Conservation (phyloP, 2,888 invertebrate genomes). For the Colostygia pectinataria region DNA sequence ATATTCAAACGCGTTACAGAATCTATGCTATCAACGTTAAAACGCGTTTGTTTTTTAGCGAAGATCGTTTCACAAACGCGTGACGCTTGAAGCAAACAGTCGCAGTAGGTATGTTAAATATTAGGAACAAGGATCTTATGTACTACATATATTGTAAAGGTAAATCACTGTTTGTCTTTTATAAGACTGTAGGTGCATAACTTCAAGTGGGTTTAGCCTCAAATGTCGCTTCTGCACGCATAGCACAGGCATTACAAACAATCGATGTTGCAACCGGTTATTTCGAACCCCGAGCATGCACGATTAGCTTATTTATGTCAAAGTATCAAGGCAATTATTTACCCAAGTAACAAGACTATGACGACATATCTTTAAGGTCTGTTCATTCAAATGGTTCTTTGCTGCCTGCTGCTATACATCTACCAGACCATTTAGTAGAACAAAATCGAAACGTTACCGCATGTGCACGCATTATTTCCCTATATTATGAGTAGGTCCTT, state of each 20-base stretch:
- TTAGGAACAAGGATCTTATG: constrained; percentile 5
- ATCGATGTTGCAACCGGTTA: constrained; percentile 31
- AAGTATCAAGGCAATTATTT: constrained; percentile 47
- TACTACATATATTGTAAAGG: constrained; percentile 2
- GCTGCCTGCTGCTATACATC: too few species aligned
- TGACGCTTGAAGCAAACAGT: too few species aligned
- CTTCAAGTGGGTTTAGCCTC: constrained; percentile 9
- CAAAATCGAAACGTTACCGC: too few species aligned
- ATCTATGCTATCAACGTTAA: too few species aligned
- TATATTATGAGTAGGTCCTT: too few species aligned
- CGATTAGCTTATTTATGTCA: constrained; percentile 53
- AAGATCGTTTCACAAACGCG: too few species aligned
- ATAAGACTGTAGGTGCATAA: background rate
- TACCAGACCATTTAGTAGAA: too few species aligned
- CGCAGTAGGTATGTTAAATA: constrained; percentile 1
- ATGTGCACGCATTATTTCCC: too few species aligned
- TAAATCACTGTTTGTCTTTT: constrained; percentile 2
- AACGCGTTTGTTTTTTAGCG: too few species aligned
- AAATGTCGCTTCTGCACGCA: constrained; percentile 20
- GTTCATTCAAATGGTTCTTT: too few species aligned
- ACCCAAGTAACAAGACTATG: constrained; percentile 31
- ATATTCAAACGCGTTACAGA: too few species aligned
- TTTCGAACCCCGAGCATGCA: constrained; percentile 45
- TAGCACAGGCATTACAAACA: constrained; percentile 18
- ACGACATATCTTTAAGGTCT: constrained; percentile 36